Base-by-base conservation (phyloP, 2,888 invertebrate genomes). In the Axea sp. region DNA sequence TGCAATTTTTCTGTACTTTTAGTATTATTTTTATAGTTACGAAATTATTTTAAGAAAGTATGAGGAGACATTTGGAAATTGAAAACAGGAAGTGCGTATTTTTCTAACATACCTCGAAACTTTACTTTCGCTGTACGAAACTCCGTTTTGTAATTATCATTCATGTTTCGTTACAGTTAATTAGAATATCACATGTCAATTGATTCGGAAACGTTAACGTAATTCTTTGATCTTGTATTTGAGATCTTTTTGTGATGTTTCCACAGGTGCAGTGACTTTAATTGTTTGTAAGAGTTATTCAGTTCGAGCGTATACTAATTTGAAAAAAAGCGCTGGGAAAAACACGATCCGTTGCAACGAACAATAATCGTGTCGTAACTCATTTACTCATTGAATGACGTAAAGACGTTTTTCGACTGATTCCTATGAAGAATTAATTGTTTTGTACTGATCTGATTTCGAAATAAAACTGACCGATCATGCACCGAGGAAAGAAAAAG, bases 351-450 rank as follows among this genome's bases (percentile, higher is more conserved):
- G 11, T 26, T 45, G 57, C 33, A 35, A 24, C 12, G 31, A 57
- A 57, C 41, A 41, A 31, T 9, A n/a, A 9, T 22, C 3, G 15
- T 59, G 43, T 43, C 17, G 43, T 35, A 59, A 59, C 43, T 24
- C 14, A 59, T 43, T 59, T 59, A 33, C 2, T 35, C 33, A 59
- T 9, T 35, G 33, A 45, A 59, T 24, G 12, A 59, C 43, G 24
- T 8, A 43, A 59, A 59, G 45, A 59, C 24, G n/a, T 59, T 9
- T 15, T 59, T 4, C 3, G 2, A 19, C 4, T 3, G 2, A 19
- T 19, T 19, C 4, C 3, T 19, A 19, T 19, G 19, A 3, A 19
- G 4, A 19, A 4, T 19, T 19, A n/a, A n/a, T 19, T n/a, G 30
- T 30, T 57, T 28, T 30, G 3, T 14, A 17, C 8, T 28, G 15